Evolutionary conservation across 2,888 invertebrate genomes (phyloP).

Genomic region (Liposcelis brunnea): DNA sequence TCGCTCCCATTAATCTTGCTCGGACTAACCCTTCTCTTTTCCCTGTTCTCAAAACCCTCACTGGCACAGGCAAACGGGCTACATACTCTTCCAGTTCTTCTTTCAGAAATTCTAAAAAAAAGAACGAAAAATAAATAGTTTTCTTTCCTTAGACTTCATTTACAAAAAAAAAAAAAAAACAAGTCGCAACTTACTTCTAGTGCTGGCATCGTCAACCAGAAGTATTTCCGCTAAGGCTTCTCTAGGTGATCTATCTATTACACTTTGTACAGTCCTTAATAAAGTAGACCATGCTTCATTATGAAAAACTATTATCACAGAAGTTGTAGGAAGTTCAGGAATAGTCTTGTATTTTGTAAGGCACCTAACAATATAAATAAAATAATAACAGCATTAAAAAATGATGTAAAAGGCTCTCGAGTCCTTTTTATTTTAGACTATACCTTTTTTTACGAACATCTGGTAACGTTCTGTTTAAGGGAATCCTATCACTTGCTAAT

Average conservation of each 20-base stretch:
- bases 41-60: conserved; percentile 44
- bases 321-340: conserved; percentile 62
- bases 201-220: conserved; percentile 76
- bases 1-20: conserved; percentile 64
- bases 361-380: conserved; percentile 29
- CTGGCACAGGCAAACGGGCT: conserved; percentile 38
- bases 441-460: conserved; percentile 70
- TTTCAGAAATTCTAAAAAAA: conserved; percentile 38
- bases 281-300: conserved; percentile 99
- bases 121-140: conserved; percentile 6
- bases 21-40: conserved; percentile 61
- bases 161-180: background rate
- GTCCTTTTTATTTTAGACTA: no score
- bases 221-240: conserved; percentile 65
- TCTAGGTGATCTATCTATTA: conserved; percentile 71
- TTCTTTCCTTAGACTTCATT: background rate
- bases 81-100: conserved; percentile 50
- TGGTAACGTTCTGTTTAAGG: conserved; percentile 64
- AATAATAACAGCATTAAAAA: no score
- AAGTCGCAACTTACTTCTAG: conserved; percentile 43
- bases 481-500: conserved; percentile 72
- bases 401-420: no score
- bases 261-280: conserved; percentile 84
- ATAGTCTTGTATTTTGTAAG: conserved; percentile 35
- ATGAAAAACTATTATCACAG: conserved; percentile 92